Base-by-base conservation (phyloP, 1,140 invertebrate genomes). In the Ostrea denselamellosa region DNA sequence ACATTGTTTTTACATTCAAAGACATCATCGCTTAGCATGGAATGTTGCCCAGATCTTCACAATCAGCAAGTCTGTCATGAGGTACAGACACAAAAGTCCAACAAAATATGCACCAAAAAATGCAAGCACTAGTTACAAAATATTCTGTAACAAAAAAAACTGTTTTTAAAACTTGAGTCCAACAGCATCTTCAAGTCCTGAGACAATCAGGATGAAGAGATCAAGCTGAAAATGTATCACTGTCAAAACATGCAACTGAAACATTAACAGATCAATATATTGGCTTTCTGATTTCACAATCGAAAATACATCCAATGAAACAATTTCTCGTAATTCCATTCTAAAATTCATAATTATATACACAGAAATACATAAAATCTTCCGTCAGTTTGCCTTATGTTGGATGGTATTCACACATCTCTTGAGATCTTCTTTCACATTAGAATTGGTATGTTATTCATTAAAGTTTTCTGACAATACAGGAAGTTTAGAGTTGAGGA, bases 91-190 rank as follows among this genome's bases (percentile, higher is more conserved):
- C n/a, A n/a, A n/a, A 77, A 77, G 17, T 77, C 68, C 28, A 77
- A 77, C 68, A 77, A 77, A 77, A 77, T 77, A 34, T 77, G 68
- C 68, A 77, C 68, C 68, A 77, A 77, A 77, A 62, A 77, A 68
- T 68, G 65, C 19, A n/a, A 68, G 65, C 65, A 68, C n/a, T 68
- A 22, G n/a, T 22, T n/a, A 68, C n/a, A 68, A 68, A 77, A 77
- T 44, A 44, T 28, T 14, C 68, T 77, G 25, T 77, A 77, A 77
- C 68, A 77, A 77, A 77, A 28, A 12, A 77, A 28, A 12, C 28
- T 9, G 68, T 77, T 77, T 17, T 19, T 62, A 19, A 62, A 28
- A 77, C 28, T 77, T 77, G 58, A 77, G 68, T 77, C 28, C 68
- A 34, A 77, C 68, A 28, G 25, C 25, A 77, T 77, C 68, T 12